phyloP scores from a whole-genome alignment of 2,888 invertebrate genomes.

The Resseliella maxima region DNA sequence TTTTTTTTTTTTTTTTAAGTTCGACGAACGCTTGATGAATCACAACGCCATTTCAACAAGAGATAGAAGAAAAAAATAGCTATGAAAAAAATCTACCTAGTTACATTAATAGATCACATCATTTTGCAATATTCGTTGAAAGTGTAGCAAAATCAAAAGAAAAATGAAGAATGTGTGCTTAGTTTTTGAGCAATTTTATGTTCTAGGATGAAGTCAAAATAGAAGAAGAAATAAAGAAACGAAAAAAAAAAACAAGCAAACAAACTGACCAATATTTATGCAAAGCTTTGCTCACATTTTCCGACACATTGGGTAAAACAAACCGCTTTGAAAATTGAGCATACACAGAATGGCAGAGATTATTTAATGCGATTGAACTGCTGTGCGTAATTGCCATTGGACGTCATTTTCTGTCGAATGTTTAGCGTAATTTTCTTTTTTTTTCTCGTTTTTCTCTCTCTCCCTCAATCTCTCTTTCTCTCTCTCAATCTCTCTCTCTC shows the following conservation, averaged over 20 bases:
- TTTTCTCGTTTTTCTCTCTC: too few relatives aligned
- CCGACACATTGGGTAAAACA: not conserved
- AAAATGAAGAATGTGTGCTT: not conserved
- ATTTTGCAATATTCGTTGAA: not conserved
- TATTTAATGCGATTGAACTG: not conserved
- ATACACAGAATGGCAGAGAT: not conserved
- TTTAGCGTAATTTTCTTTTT: not conserved
- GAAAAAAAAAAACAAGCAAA: not conserved
- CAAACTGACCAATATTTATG: not conserved
- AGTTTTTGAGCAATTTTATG: not conserved
- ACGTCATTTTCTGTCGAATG: not conserved
- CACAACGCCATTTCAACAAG: not conserved
- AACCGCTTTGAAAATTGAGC: not conserved
- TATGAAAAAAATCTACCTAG: not conserved
- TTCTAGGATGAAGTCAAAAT: too few relatives aligned
- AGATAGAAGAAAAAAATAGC: too few relatives aligned
- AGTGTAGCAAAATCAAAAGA: not conserved
- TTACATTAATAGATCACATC: not conserved
- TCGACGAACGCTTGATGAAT: not conserved
- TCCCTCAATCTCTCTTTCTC: too few relatives aligned
- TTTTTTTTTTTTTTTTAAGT: too few relatives aligned
- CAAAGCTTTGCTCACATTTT: not conserved
- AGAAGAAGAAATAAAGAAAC: too few relatives aligned
- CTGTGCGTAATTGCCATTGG: not conserved
- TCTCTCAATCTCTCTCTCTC: too few relatives aligned